Base-by-base conservation (phyloP, 1,140 invertebrate species). In the Calephelis virginiensis region DNA sequence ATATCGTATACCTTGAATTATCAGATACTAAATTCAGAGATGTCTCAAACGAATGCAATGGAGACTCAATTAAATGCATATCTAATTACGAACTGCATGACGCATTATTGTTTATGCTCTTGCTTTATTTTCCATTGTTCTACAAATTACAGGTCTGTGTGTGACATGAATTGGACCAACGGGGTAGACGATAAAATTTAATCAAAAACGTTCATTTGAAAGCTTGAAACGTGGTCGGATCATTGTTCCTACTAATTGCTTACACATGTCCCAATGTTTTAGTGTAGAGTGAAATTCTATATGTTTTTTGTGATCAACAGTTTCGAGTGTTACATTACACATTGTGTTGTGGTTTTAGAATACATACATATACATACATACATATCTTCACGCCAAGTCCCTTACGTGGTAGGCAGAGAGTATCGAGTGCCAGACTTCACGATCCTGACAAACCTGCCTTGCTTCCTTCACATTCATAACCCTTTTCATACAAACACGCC, bases 111-210 rank as follows among this genome's bases (percentile, higher is more conserved):
- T 56, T 56, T 56, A 56, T 56, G 53, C 28, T 14, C 28, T 56
- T 56, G 50, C 50, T 56, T 56, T 56, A 56, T 56, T 56, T 64
- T 40, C 47, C 63, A 38, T 64, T 64, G 61, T 62, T 62, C 47
- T 38, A 49, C 48, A 64, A 74, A 66, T 67, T 65, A 63, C 61
- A 56, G 38, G 61, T 38, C 76, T 50, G 66, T 80, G 68, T 78
- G 74, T 78, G 66, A 50, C 68, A 49, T 75, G 71, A 75, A 81
- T 69, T 80, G 80, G 80, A 82, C 75, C 80, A 82, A 75, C 76
- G 73, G 72, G 65, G 78, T 78, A 79, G 74, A 86, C 82, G 86
- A 89, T 86, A 85, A 86, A 86, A 83, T 70, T 66, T 80, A 84
- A 86, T 86, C 83, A 86, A 81, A 74, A 72, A 65, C 76, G 74